These are phyloP conservation scores for Camponotus floridanus DNA, from an alignment of 1,140 invertebrate species.

Conservation along the genomic window DNA sequence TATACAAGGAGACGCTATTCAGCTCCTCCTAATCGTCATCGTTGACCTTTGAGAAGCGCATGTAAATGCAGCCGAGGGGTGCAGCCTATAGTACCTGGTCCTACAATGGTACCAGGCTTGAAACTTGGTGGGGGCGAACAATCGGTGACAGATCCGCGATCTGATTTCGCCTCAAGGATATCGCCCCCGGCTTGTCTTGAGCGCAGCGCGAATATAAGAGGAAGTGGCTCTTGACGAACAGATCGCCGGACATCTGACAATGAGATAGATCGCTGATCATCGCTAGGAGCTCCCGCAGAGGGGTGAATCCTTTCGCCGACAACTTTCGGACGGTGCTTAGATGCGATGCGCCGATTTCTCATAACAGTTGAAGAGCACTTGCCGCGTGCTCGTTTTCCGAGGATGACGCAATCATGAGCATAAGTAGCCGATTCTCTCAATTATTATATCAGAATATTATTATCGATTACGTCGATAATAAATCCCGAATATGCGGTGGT, in stretches of 20 bases:
- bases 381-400: neutral
- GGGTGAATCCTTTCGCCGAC: conserved; percentile 27
- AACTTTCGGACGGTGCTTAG: conserved; percentile 3
- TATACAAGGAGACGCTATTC: conserved; percentile 4
- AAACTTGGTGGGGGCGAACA: neutral
- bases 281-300: neutral
- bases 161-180: neutral
- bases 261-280: neutral
- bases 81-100: neutral
- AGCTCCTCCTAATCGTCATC: neutral
- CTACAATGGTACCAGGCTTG: neutral
- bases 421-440: neutral
- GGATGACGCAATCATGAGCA: neutral
- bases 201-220: neutral
- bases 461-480: too few species aligned
- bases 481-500: neutral
- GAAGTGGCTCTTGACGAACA: neutral
- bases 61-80: conserved; percentile 11
- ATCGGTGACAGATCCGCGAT: neutral
- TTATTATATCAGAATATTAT: too few species aligned
- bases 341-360: neutral
- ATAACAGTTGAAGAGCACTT: neutral
- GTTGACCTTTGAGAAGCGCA: conserved; percentile 65
- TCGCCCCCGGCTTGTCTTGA: neutral
- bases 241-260: neutral